phyloP scores from a whole-genome alignment of 1,140 invertebrate species.

The Helicoverpa armigera region DNA sequence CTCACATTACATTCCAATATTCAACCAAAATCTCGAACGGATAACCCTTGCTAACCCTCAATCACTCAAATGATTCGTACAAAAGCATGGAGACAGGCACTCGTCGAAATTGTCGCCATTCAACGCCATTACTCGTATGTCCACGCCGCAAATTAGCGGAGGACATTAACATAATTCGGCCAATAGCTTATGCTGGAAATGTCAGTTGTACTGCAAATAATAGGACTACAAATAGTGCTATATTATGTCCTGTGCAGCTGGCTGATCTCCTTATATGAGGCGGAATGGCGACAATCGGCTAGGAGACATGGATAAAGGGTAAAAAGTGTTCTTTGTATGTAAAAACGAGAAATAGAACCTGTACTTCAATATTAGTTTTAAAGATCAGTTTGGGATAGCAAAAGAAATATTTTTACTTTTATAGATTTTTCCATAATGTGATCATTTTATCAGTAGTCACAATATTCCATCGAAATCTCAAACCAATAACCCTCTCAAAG shows the following conservation, averaged over 20 bases:
- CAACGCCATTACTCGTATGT: slow-evolving; percentile 3
- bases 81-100: slow-evolving; percentile 1
- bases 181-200: slow-evolving; percentile 41
- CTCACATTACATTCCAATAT: not conserved
- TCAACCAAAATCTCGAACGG: not conserved
- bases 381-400: too few species aligned
- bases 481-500: not conserved
- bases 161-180: slow-evolving; percentile 53
- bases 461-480: not conserved
- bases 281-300: too few species aligned
- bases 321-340: too few species aligned
- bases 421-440: too few species aligned
- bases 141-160: slow-evolving; percentile 49
- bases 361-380: too few species aligned
- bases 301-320: too few species aligned
- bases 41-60: not conserved
- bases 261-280: too few species aligned
- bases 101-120: slow-evolving; percentile 35
- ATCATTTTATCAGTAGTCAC: too few species aligned
- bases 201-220: not conserved
- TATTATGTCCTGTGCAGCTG: too few species aligned
- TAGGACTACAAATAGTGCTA: too few species aligned
- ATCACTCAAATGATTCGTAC: slow-evolving; percentile 18
- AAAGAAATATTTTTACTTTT: too few species aligned
- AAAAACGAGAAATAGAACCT: too few species aligned